These are phyloP conservation scores for Varanus salvator DNA, from an alignment of 2,113 vertebrate genomes.

Conservation along the genomic window DNA sequence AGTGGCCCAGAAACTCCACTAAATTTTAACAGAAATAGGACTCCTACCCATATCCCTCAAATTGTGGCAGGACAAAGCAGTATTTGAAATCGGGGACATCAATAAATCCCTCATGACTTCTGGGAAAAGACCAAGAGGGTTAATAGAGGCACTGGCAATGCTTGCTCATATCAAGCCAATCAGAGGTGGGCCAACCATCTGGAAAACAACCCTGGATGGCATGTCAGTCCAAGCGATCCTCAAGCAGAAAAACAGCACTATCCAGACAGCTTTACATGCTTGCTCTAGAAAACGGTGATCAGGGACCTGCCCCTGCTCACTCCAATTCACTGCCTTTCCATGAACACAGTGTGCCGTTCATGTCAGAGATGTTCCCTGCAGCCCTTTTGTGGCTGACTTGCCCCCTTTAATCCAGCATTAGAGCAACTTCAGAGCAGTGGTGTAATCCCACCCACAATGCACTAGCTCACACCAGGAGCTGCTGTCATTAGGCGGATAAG, in stretches of 20 bases:
- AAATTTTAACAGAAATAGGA: not conserved
- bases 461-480: not conserved
- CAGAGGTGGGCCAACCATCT: not conserved
- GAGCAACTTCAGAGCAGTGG: not conserved
- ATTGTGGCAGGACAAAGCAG: not conserved
- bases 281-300: not conserved
- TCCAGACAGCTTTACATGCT: not conserved
- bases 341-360: not conserved
- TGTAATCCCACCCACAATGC: constrained; percentile 10
- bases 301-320: not conserved
- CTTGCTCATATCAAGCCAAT: not conserved
- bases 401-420: constrained; percentile 13
- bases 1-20: not conserved
- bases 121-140: not conserved
- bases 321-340: not conserved
- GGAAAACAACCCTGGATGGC: not conserved
- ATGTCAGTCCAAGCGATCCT: not conserved
- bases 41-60: not conserved
- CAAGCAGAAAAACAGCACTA: not conserved
- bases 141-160: not conserved
- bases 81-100: not conserved
- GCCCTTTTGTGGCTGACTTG: not conserved
- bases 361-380: not conserved
- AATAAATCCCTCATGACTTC: not conserved
- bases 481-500: constrained; percentile 19